Conservation (phyloP, 2,113 vertebrate genomes). For the Muscicapa adusta region DNA sequence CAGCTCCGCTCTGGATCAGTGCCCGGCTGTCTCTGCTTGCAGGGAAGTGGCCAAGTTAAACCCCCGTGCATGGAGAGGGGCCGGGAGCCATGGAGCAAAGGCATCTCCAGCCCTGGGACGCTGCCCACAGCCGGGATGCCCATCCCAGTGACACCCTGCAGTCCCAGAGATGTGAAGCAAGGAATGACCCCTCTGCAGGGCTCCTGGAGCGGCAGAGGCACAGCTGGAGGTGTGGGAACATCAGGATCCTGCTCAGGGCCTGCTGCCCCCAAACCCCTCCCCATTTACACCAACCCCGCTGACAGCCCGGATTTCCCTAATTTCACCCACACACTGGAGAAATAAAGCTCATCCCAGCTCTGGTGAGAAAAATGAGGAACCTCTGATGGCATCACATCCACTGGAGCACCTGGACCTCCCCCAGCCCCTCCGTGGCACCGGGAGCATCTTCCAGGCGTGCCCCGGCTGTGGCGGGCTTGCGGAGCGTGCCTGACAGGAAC, state of each 20-base stretch:
- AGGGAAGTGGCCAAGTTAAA: background rate
- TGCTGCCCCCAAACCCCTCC: accelerated
- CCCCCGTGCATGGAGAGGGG: accelerated
- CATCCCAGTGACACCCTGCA: accelerated
- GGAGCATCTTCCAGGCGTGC: accelerated
- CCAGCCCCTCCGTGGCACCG: background rate
- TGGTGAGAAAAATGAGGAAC: accelerated
- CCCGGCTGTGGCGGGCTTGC: background rate
- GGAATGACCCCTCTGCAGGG: background rate
- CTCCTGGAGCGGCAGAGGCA: accelerated
- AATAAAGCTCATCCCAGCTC: accelerated
- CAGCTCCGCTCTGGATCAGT: background rate
- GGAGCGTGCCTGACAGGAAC: background rate
- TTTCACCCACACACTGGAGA: background rate
- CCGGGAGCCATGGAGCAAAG: accelerated
- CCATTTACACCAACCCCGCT: accelerated
- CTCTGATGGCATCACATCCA: accelerated
- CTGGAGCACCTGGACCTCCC: background rate
- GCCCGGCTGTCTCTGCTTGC: background rate
- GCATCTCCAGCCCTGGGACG: background rate
- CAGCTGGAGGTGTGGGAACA: background rate
- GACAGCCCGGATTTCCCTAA: accelerated
- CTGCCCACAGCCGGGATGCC: accelerated
- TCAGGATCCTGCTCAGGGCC: accelerated
- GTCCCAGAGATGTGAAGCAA: accelerated